Conservation (phyloP, 2,113 vertebrate genomes). For the Alligator mississippiensis region DNA sequence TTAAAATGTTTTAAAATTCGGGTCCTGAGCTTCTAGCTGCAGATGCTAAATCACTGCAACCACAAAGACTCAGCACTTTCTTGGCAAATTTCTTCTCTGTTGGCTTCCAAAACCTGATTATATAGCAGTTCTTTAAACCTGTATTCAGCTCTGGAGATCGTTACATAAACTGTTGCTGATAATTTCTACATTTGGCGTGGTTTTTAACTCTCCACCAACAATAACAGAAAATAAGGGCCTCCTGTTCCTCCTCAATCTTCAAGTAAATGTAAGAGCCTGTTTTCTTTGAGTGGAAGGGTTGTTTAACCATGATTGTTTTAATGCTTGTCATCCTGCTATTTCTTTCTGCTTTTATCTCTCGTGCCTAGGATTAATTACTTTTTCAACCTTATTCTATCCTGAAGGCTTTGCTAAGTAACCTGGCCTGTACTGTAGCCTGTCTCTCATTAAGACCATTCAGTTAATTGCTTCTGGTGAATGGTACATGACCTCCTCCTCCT, state of each 20-base stretch:
- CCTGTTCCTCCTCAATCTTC: neutral
- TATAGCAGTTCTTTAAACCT: neutral
- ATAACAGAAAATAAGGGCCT: neutral
- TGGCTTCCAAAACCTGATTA: neutral
- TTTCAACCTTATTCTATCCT: neutral
- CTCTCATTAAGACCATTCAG: neutral
- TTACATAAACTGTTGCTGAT: neutral
- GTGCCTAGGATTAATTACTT: neutral
- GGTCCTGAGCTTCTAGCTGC: neutral
- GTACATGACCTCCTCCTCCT: neutral
- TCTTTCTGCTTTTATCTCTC: neutral
- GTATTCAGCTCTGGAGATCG: neutral
- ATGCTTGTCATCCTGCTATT: accelerated
- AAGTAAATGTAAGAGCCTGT: neutral
- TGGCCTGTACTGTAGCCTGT: neutral
- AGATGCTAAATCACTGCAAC: neutral
- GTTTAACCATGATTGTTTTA: neutral
- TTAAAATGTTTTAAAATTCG: neutral
- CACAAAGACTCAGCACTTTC: neutral
- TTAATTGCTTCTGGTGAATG: conserved; percentile 14
- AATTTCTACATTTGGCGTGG: neutral
- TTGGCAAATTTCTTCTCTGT: neutral
- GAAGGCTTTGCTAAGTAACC: neutral
- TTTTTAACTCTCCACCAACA: no score
- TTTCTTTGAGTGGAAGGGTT: neutral